phyloP scores from a whole-genome alignment of 2,888 invertebrate genomes.

The Cordilura impudica region DNA sequence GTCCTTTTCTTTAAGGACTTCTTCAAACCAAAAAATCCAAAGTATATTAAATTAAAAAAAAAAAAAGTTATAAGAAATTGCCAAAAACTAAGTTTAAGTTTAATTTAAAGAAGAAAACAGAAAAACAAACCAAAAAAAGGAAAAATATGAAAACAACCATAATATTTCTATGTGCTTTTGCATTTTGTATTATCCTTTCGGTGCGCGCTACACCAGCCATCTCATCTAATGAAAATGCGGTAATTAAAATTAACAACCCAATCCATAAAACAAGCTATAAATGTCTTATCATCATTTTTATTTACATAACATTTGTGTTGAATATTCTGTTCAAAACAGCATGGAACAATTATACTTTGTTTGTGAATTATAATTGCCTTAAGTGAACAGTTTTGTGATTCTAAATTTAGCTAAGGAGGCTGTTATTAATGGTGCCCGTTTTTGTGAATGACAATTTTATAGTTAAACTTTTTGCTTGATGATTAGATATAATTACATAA shows the following conservation, averaged over 20 bases:
- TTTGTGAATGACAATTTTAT: no score
- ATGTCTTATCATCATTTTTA: no score
- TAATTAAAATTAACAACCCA: slow-evolving; percentile 66
- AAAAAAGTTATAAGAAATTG: not conserved
- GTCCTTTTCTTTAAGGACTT: not conserved
- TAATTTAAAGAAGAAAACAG: not conserved
- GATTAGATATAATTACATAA: no score
- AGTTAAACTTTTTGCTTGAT: no score
- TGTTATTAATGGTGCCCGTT: no score
- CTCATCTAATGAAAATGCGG: slow-evolving; percentile 73
- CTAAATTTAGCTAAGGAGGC: no score
- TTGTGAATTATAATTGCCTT: no score
- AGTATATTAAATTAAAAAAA: not conserved
- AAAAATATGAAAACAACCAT: slow-evolving; percentile 68
- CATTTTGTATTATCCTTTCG: slow-evolving; percentile 66
- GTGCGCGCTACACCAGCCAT: slow-evolving; percentile 72
- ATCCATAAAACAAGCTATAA: no score
- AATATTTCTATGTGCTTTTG: slow-evolving; percentile 66
- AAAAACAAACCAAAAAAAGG: not conserved
- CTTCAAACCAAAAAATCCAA: not conserved
- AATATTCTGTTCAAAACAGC: no score
- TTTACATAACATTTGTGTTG: no score
- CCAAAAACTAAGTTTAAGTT: slow-evolving; percentile 54
- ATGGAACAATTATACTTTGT: no score
- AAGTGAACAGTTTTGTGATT: no score